Conservation (phyloP, 2,797 vertebrate species). For the Eupleurogrammus muticus region DNA sequence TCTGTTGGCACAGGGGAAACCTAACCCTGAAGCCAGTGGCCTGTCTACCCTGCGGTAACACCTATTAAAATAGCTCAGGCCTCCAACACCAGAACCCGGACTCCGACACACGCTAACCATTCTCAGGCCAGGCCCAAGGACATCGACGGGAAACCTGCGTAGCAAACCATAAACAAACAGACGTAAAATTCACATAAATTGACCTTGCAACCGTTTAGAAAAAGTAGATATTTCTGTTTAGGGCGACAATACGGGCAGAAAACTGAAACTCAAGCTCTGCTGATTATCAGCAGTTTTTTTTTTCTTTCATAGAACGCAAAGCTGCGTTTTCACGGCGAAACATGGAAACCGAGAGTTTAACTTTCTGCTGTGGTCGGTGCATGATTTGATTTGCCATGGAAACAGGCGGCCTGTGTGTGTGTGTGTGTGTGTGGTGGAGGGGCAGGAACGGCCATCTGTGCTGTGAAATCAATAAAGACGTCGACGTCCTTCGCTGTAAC, state of each 20-base stretch:
- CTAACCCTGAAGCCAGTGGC: conserved; percentile 62
- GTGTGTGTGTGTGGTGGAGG: conserved; percentile 25
- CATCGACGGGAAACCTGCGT: conserved; percentile 55
- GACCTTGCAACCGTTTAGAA: conserved; percentile 50
- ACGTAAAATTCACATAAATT: conserved; percentile 46
- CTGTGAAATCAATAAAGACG: conserved; percentile 63
- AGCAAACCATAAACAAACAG: conserved; percentile 71
- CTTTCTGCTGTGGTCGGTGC: conserved; percentile 38
- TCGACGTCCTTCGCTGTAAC: conserved; percentile 49
- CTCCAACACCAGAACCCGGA: conserved; percentile 45
- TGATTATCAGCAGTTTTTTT: conserved; percentile 20
- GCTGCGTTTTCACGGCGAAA: conserved; percentile 35
- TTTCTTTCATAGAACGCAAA: conserved; percentile 16
- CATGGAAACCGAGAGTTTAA: conserved; percentile 43
- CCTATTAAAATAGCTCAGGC: conserved; percentile 71
- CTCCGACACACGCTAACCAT: conserved; percentile 52
- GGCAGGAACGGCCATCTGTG: conserved; percentile 36
- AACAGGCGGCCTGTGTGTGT: conserved; percentile 43
- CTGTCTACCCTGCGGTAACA: conserved; percentile 67
- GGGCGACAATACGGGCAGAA: conserved; percentile 20
- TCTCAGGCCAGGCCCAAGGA: conserved; percentile 59
- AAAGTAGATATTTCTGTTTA: conserved; percentile 26
- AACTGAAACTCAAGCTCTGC: conserved; percentile 1
- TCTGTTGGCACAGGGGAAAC: conserved; percentile 78
- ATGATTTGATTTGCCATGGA: conserved; percentile 60